Percentiles rank a stretch among this genome's conserved stretches.
phyloP scores from a whole-genome alignment of 2,113 vertebrate species.

The Aptenodytes forsteri region DNA sequence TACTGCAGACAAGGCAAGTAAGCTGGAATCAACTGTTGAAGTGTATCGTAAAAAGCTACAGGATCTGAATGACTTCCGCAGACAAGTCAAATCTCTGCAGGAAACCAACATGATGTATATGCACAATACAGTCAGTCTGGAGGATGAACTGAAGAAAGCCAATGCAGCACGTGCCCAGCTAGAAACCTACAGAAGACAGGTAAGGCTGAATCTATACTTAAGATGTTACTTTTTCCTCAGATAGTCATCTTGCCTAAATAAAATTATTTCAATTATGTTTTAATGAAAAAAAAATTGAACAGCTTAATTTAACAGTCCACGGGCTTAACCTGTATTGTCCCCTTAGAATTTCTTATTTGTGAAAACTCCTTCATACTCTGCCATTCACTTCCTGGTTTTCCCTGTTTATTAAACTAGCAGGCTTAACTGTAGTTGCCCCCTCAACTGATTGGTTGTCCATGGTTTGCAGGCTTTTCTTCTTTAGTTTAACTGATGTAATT shows the following conservation, averaged over 20 bases:
- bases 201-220: neutral
- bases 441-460: neutral
- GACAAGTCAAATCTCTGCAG: constrained; percentile 93
- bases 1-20: constrained; percentile 86
- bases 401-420: neutral
- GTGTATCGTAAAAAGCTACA: constrained; percentile 95
- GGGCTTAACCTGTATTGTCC: neutral
- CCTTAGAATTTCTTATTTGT: neutral
- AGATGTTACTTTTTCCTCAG: neutral
- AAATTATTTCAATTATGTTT: neutral
- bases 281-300: neutral
- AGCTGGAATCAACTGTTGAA: constrained; percentile 92
- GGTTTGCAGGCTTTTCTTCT: neutral
- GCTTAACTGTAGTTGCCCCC: neutral
- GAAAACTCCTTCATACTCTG: neutral
- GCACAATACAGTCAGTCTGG: constrained; percentile 94
- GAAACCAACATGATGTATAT: constrained; percentile 97
- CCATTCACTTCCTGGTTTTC: neutral
- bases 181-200: constrained; percentile 94
- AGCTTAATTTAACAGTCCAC: neutral
- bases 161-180: constrained; percentile 92
- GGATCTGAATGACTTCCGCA: constrained; percentile 90
- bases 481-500: neutral
- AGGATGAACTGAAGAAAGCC: constrained; percentile 95
- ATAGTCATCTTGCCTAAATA: neutral